Percentiles rank a stretch among this genome's conserved stretches.
Evolutionary conservation across 2,888 invertebrate genomes (phyloP).

Genomic region (Clostera curtula): DNA sequence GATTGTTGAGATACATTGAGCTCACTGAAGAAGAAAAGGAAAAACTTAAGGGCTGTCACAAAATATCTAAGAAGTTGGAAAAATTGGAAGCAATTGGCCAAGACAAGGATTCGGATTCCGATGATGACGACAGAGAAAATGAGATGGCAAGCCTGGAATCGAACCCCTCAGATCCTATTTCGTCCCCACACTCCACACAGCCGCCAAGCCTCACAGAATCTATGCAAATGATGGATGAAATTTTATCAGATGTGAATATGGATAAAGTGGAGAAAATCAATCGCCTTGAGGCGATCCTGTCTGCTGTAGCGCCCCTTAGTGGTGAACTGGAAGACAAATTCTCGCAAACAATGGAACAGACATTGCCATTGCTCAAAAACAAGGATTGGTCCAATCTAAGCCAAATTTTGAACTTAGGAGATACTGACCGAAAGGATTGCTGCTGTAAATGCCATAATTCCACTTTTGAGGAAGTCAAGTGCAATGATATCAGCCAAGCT

Average conservation of each 20-base stretch:
- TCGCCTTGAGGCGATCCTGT: conserved; percentile 88
- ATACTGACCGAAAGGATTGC: conserved; percentile 64
- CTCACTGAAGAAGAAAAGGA: conserved; percentile 94
- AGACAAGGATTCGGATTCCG: conserved; percentile 85
- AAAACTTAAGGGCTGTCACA: conserved; percentile 91
- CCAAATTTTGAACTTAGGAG: conserved; percentile 63
- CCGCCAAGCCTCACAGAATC: conserved; percentile 90
- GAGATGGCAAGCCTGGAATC: conserved; percentile 89
- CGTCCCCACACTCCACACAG: conserved; percentile 84
- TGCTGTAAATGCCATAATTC: conserved; percentile 74
- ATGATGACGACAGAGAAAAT: conserved; percentile 81
- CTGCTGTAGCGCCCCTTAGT: conserved; percentile 83
- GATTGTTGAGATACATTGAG: conserved; percentile 90
- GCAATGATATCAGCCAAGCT: conserved; percentile 64
- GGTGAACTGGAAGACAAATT: conserved; percentile 73
- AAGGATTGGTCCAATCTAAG: conserved; percentile 71
- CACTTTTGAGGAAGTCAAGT: conserved; percentile 51
- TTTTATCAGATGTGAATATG: conserved; percentile 87
- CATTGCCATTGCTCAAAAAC: conserved; percentile 67
- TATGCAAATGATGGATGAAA: conserved; percentile 92
- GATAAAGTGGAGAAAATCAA: conserved; percentile 91
- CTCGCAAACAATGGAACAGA: conserved; percentile 71
- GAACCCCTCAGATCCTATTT: conserved; percentile 83
- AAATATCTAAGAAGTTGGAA: conserved; percentile 93
- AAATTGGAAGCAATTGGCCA: conserved; percentile 88